phyloP scores from a whole-genome alignment of 2,888 invertebrate species.

The Polydrusus cervinus region DNA sequence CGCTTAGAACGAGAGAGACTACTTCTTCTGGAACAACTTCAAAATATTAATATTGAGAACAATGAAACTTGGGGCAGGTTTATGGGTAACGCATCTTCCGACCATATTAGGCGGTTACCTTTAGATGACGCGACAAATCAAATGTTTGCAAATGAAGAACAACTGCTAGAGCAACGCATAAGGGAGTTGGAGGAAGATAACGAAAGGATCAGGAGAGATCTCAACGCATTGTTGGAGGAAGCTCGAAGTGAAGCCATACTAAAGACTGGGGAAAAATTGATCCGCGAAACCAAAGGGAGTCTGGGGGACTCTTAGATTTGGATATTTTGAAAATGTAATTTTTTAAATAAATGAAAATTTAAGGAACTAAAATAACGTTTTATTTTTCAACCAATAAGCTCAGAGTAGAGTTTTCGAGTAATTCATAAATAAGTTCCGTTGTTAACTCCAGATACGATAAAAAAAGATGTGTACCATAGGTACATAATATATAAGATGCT shows the following conservation, averaged over 20 bases:
- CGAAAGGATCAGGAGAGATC: constrained; percentile 55
- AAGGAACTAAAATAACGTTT: background rate
- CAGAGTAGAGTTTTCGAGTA: too few relatives aligned
- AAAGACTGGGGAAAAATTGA: constrained; percentile 34
- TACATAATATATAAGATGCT: too few relatives aligned
- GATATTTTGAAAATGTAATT: constrained; percentile 16
- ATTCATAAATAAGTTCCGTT: too few relatives aligned
- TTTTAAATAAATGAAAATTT: constrained; percentile 4
- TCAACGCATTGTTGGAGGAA: constrained; percentile 51
- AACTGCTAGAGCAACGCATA: constrained; percentile 57
- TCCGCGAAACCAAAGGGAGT: constrained; percentile 35
- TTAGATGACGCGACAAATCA: constrained; percentile 60
- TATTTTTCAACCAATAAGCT: background rate
- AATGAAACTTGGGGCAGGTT: background rate
- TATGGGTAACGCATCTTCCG: constrained; percentile 45
- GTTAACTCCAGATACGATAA: too few relatives aligned
- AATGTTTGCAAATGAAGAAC: constrained; percentile 56
- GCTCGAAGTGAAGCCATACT: constrained; percentile 46
- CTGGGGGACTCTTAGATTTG: constrained; percentile 49
- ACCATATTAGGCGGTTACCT: constrained; percentile 24
- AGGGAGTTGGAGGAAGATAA: constrained; percentile 59
- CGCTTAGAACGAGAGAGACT: constrained; percentile 55
- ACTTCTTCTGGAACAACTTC: constrained; percentile 47
- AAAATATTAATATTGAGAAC: constrained; percentile 20
- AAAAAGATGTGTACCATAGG: too few relatives aligned